Base-by-base conservation (phyloP, 1,140 invertebrate genomes). In the Bemisia tabaci region DNA sequence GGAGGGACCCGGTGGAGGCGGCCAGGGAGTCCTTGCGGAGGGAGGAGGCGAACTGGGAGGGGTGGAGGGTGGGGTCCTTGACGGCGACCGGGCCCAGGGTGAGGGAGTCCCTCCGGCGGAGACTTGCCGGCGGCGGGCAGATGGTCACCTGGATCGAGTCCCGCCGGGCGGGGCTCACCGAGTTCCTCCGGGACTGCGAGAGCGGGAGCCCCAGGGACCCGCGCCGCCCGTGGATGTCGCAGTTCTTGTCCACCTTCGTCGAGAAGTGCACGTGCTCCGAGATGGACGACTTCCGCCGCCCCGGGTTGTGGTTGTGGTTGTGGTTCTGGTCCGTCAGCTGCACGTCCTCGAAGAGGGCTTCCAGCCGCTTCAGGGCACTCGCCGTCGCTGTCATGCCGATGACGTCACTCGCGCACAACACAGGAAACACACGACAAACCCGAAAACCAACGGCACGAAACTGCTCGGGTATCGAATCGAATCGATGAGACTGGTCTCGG, bases 191-290 rank as follows among this genome's bases (percentile, higher is more conserved):
- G 0, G 76, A 74, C 68, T 67, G 69, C 67, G 66, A 24, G 24
- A 71, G 22, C 67, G 69, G 66, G 70, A 71, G 69, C 71, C 73
- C 65, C 64, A 83, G 67, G 1, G 82, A 83, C 17, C 83, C 83
- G 60, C 82, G 76, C 12, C 82, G 79, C 5, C 85, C 85, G 71
- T 89, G 87, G n/a, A 88, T 82, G 66, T 87, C 84, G 71, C 87
- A 88, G 62, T 81, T 81, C 26, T 79, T 76, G 70, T 83, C 82
- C 66, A 81, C 68, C 5, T 67, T 66, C 1, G 66, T 59, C 21
- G 69, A 69, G n/a, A 70, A 69, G 22, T 67, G 65, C 5, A 70
- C 69, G 22, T 68, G 66, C 65, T 70, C 69, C 22, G 63, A 23
- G 21, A 67, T 68, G 22, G 12, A 69, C 33, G 65, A 69, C 59